Percentiles rank a stretch among this genome's conserved stretches.
Evolutionary conservation across 1,140 invertebrate species (phyloP).

Genomic region (Streblospio benedicti): DNA sequence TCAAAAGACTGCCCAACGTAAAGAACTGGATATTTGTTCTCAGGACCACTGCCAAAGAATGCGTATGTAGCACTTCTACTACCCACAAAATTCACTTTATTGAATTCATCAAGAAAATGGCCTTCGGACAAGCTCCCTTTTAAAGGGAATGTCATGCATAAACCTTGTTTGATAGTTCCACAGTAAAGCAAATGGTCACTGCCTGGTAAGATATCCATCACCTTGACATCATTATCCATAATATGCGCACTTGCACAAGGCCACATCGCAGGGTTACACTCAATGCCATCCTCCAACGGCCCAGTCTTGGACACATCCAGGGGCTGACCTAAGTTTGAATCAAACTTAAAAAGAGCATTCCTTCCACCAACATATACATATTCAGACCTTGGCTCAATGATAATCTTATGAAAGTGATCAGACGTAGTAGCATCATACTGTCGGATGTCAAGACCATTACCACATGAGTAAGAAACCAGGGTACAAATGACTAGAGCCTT

Average conservation of each 20-base stretch:
- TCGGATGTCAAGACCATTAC: too few relatives aligned
- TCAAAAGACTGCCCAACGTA: neutral
- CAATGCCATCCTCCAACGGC: neutral
- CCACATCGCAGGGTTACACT: neutral
- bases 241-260: neutral
- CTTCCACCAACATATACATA: slow-evolving; percentile 6
- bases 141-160: neutral
- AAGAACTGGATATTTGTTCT: neutral
- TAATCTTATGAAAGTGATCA: too few relatives aligned
- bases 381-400: too few relatives aligned
- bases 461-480: too few relatives aligned
- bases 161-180: slow-evolving; percentile 1
- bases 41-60: neutral
- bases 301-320: neutral
- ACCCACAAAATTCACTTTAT: neutral
- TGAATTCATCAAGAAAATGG: neutral
- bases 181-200: slow-evolving; percentile 1
- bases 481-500: too few relatives aligned
- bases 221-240: neutral
- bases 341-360: neutral
- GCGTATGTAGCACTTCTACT: neutral
- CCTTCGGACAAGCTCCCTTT: neutral
- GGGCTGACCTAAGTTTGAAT: neutral
- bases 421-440: too few relatives aligned
- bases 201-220: neutral